Evolutionary conservation across 2,797 vertebrate species (phyloP).

Genomic region (Tachyglossus aculeatus): DNA sequence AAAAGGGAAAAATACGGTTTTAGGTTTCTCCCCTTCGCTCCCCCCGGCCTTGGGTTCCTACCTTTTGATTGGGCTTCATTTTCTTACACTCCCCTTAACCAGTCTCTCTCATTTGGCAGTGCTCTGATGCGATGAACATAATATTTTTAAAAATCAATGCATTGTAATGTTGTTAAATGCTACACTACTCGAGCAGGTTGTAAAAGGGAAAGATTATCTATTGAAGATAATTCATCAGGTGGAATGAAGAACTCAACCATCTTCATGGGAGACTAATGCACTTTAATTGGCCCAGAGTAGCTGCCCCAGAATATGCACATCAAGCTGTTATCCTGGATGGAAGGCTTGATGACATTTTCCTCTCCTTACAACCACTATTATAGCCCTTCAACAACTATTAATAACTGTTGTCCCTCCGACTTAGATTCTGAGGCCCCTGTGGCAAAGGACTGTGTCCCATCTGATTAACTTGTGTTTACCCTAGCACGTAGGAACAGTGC

Average conservation of each 20-base stretch:
- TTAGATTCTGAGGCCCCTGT: no score
- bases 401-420: no score
- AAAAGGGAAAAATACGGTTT: no score
- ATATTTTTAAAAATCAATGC: conserved; percentile 4
- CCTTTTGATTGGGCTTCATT: conserved; percentile 8
- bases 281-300: background rate
- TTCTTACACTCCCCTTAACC: background rate
- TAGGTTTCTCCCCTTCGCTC: no score
- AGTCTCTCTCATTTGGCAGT: background rate
- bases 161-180: conserved; percentile 26
- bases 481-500: no score
- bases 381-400: no score
- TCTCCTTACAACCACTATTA: no score
- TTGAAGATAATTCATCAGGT: conserved; percentile 16
- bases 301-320: no score
- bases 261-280: background rate
- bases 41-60: conserved; percentile 2
- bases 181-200: conserved; percentile 6
- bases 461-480: no score
- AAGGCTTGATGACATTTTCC: no score
- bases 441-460: no score
- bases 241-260: conserved; percentile 3
- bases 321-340: no score
- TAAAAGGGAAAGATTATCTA: conserved; percentile 19
- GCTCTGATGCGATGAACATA: background rate